phyloP scores from a whole-genome alignment of 1,140 invertebrate genomes.

The Homalodisca vitripennis region DNA sequence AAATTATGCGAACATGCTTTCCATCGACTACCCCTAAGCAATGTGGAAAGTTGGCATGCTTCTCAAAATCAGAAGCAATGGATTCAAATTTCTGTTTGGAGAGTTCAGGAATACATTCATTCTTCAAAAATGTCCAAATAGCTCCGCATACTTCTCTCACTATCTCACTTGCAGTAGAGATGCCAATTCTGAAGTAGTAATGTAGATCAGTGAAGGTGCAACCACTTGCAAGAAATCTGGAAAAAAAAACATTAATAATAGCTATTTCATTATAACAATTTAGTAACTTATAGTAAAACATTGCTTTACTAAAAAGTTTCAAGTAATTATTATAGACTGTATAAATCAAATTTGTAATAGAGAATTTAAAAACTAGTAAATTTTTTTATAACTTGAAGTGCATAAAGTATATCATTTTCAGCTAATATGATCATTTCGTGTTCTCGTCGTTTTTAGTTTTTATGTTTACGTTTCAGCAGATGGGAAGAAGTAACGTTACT shows the following conservation, averaged over 20 bases:
- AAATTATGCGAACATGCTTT: conserved; percentile 45
- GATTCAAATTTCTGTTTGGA: conserved; percentile 39
- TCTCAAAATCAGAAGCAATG: conserved; percentile 43
- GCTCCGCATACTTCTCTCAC: conserved; percentile 37
- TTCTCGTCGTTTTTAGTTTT: no score
- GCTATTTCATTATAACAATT: conserved; percentile 1
- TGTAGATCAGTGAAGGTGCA: conserved; percentile 39
- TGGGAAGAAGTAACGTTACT: no score
- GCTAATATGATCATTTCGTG: no score
- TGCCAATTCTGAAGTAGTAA: conserved; percentile 32
- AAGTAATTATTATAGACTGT: no score
- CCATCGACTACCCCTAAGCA: conserved; percentile 51
- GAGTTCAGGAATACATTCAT: conserved; percentile 34
- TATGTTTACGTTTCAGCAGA: no score
- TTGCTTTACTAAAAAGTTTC: not conserved
- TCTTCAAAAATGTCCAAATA: conserved; percentile 37
- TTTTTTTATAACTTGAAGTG: not conserved
- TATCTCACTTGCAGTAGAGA: conserved; percentile 20
- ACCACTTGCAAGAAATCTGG: conserved; percentile 39
- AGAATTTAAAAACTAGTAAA: no score
- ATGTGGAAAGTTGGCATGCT: conserved; percentile 49
- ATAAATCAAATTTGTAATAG: no score
- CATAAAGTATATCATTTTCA: no score
- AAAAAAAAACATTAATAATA: conserved; percentile 29
- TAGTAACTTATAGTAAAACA: not conserved